Conservation (phyloP, 53 echinoderm and acorn worm species). For the Crossaster papposus region DNA sequence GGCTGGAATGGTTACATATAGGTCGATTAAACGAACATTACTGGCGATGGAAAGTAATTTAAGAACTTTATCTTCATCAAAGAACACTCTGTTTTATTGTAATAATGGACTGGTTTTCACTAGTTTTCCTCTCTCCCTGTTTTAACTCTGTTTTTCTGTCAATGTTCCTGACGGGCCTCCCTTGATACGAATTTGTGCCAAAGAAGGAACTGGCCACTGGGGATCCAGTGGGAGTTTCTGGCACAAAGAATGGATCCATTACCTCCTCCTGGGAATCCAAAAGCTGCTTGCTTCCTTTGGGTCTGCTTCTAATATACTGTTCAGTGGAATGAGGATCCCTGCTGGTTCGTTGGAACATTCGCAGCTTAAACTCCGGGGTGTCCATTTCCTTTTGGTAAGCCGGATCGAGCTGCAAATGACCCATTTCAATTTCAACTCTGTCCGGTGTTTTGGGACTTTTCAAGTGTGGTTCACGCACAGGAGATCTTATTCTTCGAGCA, state of each 20-base stretch:
- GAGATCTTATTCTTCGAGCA: slow-evolving; percentile 35
- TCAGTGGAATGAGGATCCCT: slow-evolving; percentile 71
- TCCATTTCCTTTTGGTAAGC: slow-evolving; percentile 58
- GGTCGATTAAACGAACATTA: too few species aligned
- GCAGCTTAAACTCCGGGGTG: slow-evolving; percentile 74
- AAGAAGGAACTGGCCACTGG: slow-evolving; percentile 40
- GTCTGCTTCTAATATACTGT: slow-evolving; percentile 29
- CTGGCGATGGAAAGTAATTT: too few species aligned
- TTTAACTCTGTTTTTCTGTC: neutral
- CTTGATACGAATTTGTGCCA: neutral
- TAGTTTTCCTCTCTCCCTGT: slow-evolving; percentile 16
- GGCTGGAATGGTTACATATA: too few species aligned
- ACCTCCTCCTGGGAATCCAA: slow-evolving; percentile 36
- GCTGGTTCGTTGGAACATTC: slow-evolving; percentile 77
- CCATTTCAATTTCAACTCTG: slow-evolving; percentile 61
- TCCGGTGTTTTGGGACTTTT: neutral
- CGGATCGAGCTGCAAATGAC: slow-evolving; percentile 55
- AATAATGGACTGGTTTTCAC: slow-evolving; percentile 47
- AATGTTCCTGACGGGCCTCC: neutral
- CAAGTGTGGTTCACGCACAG: neutral
- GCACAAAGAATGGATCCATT: slow-evolving; percentile 72
- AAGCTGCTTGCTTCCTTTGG: neutral
- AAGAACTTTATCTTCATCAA: slow-evolving; percentile 6
- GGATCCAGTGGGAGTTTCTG: slow-evolving; percentile 71
- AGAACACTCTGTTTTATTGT: slow-evolving; percentile 64